Percentiles rank a stretch among this genome's conserved stretches.
Evolutionary conservation across 2,797 vertebrate genomes (phyloP).

Genomic region (Danionella dracula): DNA sequence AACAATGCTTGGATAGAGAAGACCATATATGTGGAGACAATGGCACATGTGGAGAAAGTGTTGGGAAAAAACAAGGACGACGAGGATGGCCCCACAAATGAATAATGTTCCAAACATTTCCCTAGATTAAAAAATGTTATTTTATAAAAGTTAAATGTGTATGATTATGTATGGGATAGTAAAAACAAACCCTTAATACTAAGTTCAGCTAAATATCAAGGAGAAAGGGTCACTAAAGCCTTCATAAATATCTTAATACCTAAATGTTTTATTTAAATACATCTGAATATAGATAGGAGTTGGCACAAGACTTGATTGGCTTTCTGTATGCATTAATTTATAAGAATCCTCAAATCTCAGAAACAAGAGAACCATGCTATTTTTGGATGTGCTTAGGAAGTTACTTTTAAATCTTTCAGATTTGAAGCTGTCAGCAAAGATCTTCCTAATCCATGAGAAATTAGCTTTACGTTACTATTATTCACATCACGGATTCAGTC

Average conservation of each 20-base stretch:
- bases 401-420: slow-evolving; percentile 1
- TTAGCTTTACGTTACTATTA: not conserved
- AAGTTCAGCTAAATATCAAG: slow-evolving; percentile 34
- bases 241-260: not conserved
- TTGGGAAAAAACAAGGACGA: no score
- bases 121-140: no score
- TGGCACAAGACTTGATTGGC: slow-evolving; percentile 56
- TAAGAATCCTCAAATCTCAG: slow-evolving; percentile 53
- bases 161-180: no score
- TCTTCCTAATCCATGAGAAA: slow-evolving; percentile 11
- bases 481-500: not conserved
- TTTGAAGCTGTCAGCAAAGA: not conserved
- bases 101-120: no score
- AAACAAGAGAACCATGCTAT: slow-evolving; percentile 10
- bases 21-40: no score
- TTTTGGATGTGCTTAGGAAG: slow-evolving; percentile 42
- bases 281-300: slow-evolving; percentile 21
- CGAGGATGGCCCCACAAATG: no score
- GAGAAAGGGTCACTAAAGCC: slow-evolving; percentile 1
- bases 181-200: not conserved
- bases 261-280: slow-evolving; percentile 31
- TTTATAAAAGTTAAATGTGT: no score
- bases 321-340: slow-evolving; percentile 69
- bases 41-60: no score
- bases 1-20: no score